Percentiles rank a stretch among this genome's conserved stretches.
Conservation (phyloP, 2,113 vertebrate genomes). For the Burhinus bistriatus region DNA sequence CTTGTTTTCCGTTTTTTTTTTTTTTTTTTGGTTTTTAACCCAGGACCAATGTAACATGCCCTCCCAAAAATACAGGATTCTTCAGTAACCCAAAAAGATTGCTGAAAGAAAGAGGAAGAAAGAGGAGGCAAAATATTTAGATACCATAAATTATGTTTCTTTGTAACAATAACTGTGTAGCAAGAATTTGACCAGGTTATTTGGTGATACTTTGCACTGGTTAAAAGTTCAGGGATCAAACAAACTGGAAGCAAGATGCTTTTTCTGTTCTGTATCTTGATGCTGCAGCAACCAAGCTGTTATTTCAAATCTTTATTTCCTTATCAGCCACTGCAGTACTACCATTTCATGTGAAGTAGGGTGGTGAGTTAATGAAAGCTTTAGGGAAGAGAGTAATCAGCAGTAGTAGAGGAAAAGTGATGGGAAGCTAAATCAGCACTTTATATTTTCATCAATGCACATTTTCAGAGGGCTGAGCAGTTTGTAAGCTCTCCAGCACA, state of each 20-base stretch:
- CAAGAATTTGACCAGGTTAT: not conserved
- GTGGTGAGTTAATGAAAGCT: not conserved
- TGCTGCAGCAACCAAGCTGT: not conserved
- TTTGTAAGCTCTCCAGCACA: not conserved
- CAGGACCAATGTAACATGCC: not conserved
- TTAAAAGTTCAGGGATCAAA: not conserved
- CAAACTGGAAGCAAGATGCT: not conserved
- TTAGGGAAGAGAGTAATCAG: not conserved
- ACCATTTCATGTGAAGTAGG: not conserved
- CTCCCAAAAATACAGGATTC: not conserved
- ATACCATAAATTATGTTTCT: not conserved
- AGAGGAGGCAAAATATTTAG: not conserved
- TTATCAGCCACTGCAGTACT: not conserved
- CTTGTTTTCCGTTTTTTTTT: not conserved
- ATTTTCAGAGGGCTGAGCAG: not conserved
- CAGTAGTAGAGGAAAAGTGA: not conserved
- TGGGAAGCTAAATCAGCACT: not conserved
- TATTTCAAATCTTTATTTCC: not conserved
- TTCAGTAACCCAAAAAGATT: not conserved
- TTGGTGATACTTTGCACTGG: not conserved
- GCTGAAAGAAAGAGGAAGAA: not conserved
- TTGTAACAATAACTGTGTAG: not conserved
- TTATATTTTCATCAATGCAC: not conserved
- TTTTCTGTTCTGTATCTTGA: not conserved
- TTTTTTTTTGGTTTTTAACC: not conserved